A percentile compares a stretch with the other conserved stretches of the same genome.
These are phyloP conservation scores for Microtus ochrogaster DNA, from an alignment of 2,113 vertebrate genomes.

Conservation along the genomic window DNA sequence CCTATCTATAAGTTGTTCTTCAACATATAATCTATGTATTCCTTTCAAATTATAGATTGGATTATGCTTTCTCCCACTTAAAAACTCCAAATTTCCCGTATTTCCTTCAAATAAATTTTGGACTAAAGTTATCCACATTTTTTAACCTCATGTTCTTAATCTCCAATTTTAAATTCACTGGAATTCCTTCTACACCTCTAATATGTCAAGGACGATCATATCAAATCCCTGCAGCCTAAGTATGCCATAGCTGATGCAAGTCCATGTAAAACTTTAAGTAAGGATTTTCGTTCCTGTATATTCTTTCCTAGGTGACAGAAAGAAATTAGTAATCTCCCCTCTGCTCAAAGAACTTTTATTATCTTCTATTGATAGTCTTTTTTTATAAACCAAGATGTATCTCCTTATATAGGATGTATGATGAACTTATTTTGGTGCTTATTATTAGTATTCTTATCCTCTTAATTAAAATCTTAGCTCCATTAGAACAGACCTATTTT, in stretches of 20 bases:
- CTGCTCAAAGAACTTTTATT: not conserved
- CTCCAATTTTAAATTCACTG: not conserved
- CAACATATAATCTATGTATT: not conserved
- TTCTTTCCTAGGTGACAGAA: not conserved
- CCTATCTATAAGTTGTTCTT: not conserved
- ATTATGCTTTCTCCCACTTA: not conserved
- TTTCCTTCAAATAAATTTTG: slow-evolving; percentile 20
- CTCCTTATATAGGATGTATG: not conserved
- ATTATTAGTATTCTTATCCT: not conserved
- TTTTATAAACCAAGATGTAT: not conserved
- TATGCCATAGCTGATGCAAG: not conserved
- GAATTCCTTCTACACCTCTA: not conserved
- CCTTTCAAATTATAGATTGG: not conserved
- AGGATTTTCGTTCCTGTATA: rapidly evolving
- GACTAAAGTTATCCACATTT: not conserved
- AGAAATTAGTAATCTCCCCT: not conserved
- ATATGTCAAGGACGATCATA: not conserved
- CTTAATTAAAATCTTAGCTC: not conserved
- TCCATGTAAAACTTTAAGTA: rapidly evolving
- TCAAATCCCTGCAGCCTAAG: not conserved
- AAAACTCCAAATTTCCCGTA: not conserved
- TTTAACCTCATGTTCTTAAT: not conserved
- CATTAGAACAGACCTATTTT: not conserved
- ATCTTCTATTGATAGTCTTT: not conserved
- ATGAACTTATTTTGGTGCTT: not conserved